Evolutionary conservation across 1,140 invertebrate genomes (phyloP), one percentile per base, ranked within the genome.

Genomic region (Colletes gigas): DNA sequence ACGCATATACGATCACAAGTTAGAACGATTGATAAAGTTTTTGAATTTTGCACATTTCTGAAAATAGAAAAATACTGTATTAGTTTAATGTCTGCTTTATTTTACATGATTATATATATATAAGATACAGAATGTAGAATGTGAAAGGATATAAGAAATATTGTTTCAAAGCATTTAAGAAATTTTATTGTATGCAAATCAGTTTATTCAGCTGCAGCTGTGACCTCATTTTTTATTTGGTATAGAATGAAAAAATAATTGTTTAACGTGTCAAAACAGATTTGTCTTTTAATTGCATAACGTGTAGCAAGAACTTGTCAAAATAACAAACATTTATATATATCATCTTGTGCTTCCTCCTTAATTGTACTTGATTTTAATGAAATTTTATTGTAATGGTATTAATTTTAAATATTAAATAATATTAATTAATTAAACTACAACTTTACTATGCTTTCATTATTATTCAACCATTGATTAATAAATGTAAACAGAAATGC

Each of bases 1-100:
- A 87, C 83, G 62, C 75, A 78, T 84, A 63, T 60, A 80, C 75
- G 55, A 89, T 90, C 85, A 89, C 71, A 87, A 83, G 65, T 82
- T 71, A 67, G 55, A 55, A 57, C 67, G 67, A 68, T 39, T 30
- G 30, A 88, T 57, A 73, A 66, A 63, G 65, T 41, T 89, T 82
- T 80, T 77, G 59, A 82, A 74, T 82, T 76, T 88, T 70, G 69
- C 73, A 69, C 62, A 73, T 83, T 79, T 76, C 89, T 90, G 87
- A 55, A 90, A 81, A 63, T 50, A 21, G 2, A 79, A 44, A 70
- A 74, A 41, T 2, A 44, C 19, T 62, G 55, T 1, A 57, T 84
- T 65, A 72, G 54, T 62, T 4, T n/a, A 17, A 4, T 19, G 0
- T 17, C 21, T 8, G 3, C 4, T 7, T n/a, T n/a, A n/a, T 8